Percentiles rank a stretch among this genome's conserved stretches.
Conservation (phyloP, 2,797 vertebrate species). For the Clangula hyemalis region DNA sequence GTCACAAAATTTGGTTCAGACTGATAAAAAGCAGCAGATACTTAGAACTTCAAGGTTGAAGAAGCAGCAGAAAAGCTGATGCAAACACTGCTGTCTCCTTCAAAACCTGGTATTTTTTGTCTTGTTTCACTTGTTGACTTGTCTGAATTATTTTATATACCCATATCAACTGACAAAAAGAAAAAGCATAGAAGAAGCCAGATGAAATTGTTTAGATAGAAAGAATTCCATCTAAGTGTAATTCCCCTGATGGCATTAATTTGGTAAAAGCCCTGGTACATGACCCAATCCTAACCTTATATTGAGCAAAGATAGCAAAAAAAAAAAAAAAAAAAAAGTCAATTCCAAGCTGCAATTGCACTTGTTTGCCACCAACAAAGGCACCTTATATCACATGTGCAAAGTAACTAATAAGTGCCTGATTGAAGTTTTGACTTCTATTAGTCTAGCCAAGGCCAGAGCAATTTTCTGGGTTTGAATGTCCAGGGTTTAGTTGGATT, state of each 20-base stretch:
- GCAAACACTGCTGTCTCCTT: constrained; percentile 7
- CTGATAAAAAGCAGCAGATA: not conserved
- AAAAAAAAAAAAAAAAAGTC: constrained; percentile 38
- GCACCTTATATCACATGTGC: constrained; percentile 21
- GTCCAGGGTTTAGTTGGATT: constrained; percentile 58
- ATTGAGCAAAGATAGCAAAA: constrained; percentile 74
- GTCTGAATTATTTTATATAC: constrained; percentile 56
- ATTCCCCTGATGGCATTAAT: constrained; percentile 75
- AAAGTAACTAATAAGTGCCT: constrained; percentile 75
- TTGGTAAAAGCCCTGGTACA: constrained; percentile 73
- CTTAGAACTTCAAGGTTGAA: constrained; percentile 19
- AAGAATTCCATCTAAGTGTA: constrained; percentile 72
- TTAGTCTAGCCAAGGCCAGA: constrained; percentile 71
- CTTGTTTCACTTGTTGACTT: constrained; percentile 52
- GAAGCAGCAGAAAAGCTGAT: not conserved
- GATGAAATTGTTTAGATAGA: constrained; percentile 69
- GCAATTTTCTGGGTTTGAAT: constrained; percentile 72
- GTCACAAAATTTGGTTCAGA: constrained; percentile 14
- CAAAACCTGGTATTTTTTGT: constrained; percentile 45
- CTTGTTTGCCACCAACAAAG: constrained; percentile 70
- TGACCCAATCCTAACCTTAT: constrained; percentile 76
- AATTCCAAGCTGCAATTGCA: constrained; percentile 64
- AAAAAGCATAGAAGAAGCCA: constrained; percentile 38
- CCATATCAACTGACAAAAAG: not conserved
- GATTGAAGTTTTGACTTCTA: constrained; percentile 79